Conservation (phyloP, 2,113 vertebrate species). For the Artemisiospiza belli region DNA sequence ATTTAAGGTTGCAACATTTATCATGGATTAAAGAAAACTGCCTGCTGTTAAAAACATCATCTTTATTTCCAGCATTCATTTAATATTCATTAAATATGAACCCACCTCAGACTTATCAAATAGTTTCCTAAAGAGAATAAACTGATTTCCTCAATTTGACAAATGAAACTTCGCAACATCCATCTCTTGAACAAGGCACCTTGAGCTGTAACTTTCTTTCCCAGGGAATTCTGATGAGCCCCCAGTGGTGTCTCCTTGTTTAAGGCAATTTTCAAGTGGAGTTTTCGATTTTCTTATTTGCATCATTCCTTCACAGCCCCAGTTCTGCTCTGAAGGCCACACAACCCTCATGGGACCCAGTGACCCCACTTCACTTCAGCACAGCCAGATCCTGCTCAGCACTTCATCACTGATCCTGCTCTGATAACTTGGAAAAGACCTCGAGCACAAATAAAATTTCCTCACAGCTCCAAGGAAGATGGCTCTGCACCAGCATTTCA, state of each 20-base stretch:
- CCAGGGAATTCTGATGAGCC: not conserved
- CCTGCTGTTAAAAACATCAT: not conserved
- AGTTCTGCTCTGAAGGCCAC: not conserved
- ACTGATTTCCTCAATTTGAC: not conserved
- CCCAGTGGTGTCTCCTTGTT: not conserved
- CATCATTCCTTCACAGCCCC: not conserved
- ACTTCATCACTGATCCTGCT: not conserved
- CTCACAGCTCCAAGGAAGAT: not conserved
- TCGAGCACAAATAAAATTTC: not conserved
- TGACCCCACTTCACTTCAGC: not conserved
- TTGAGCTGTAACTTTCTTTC: not conserved
- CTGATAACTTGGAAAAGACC: not conserved
- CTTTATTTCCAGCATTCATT: not conserved
- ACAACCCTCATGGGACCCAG: not conserved
- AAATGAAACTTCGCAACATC: not conserved
- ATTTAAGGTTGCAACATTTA: not conserved
- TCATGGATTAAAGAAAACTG: not conserved
- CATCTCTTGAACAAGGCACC: not conserved
- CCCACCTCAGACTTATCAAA: not conserved
- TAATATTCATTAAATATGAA: not conserved
- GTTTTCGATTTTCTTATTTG: not conserved
- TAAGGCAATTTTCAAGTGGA: not conserved
- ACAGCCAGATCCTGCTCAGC: conserved; percentile 26
- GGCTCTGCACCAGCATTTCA: not conserved
- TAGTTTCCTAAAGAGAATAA: not conserved